These are phyloP conservation scores for Pollimyrus isidori DNA, from an alignment of 2,113 vertebrate species.

Conservation along the genomic window DNA sequence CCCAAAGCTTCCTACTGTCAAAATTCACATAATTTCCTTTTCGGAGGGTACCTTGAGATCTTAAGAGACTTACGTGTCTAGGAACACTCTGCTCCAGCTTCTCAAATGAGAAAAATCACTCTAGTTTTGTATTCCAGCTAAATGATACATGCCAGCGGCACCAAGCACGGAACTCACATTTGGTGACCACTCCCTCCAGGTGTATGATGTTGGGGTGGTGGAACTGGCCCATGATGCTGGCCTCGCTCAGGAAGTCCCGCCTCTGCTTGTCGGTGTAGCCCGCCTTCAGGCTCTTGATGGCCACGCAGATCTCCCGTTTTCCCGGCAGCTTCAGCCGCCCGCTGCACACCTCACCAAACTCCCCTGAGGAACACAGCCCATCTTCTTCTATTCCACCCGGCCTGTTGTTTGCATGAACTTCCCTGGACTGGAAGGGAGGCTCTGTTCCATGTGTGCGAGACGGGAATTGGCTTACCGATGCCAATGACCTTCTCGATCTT, in stretches of 20 bases:
- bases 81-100: neutral
- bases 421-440: constrained; percentile 17
- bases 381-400: neutral
- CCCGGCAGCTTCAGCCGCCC: constrained; percentile 92
- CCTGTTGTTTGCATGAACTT: neutral
- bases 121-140: neutral
- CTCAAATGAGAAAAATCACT: neutral
- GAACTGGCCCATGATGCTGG: constrained; percentile 98
- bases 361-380: constrained; percentile 59
- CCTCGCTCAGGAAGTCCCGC: constrained; percentile 92
- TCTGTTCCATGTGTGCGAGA: neutral
- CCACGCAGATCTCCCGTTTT: constrained; percentile 94
- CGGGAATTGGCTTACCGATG: constrained; percentile 69
- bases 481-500: constrained; percentile 99
- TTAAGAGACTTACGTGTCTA: neutral
- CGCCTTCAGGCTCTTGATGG: constrained; percentile 95
- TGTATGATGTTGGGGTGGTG: constrained; percentile 97
- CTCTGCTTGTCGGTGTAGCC: constrained; percentile 96
- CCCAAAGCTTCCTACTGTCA: neutral
- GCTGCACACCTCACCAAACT: constrained; percentile 95
- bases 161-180: constrained; percentile 70
- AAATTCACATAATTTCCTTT: neutral
- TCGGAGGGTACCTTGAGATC: neutral
- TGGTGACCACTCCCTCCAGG: constrained; percentile 94
- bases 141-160: neutral